Conservation (phyloP, 1,140 invertebrate species). For the Vollenhovia emeryi region DNA sequence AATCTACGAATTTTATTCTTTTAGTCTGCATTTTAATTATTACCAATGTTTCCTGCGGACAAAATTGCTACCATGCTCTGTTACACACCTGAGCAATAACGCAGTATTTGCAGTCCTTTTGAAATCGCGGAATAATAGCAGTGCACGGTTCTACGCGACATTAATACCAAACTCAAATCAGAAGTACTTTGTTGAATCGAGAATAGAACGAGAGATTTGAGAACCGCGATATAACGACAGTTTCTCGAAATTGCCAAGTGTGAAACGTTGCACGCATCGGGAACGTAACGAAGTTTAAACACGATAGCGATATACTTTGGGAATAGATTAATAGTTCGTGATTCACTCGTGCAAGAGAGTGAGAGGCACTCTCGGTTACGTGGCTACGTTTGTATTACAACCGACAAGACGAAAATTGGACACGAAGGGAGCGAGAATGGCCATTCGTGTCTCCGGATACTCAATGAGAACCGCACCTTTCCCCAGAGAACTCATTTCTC, state of each 20-base stretch:
- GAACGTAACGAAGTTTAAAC: constrained; percentile 23
- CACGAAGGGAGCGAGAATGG: constrained; percentile 2
- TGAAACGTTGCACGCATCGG: not conserved
- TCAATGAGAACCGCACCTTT: constrained; percentile 36
- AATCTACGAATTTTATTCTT: not conserved
- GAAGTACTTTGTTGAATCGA: constrained; percentile 28
- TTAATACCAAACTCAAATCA: constrained; percentile 47
- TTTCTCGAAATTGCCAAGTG: constrained; percentile 18
- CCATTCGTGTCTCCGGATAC: constrained; percentile 29
- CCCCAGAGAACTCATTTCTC: constrained; percentile 2
- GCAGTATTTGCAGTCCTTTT: constrained; percentile 4
- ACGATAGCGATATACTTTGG: constrained; percentile 3
- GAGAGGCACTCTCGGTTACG: not conserved
- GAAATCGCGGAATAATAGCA: constrained; percentile 30
- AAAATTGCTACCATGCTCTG: not conserved
- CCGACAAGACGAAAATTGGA: constrained; percentile 42
- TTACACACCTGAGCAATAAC: constrained; percentile 5
- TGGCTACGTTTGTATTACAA: not conserved
- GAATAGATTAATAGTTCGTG: constrained; percentile 23
- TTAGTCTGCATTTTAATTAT: constrained; percentile 38
- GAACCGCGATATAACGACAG: not conserved
- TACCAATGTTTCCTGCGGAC: not conserved
- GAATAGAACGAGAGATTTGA: not conserved
- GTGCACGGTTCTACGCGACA: not conserved
- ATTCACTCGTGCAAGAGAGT: constrained; percentile 2